Base-by-base conservation (phyloP, 2,888 invertebrate species). In the Synergus japonicus region DNA sequence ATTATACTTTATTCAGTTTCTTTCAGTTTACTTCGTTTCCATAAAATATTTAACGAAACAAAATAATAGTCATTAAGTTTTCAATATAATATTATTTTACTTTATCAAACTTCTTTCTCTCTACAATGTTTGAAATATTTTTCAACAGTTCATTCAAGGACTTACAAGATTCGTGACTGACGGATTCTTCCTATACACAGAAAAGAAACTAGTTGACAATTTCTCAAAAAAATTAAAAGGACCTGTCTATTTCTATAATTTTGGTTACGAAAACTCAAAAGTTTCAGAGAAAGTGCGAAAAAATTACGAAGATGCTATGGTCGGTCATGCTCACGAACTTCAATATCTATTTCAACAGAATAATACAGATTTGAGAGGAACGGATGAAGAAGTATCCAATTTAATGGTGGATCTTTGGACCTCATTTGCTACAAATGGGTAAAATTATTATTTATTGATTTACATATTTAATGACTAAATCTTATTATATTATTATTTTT, bases 251-350 rank as follows among this genome's bases (percentile, higher is more conserved):
- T 54, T 46, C 15, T 73, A 73, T 49, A 49, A 29, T 49, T 73
- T 73, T 37, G 49, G 46, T 15, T 73, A 73, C 37, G 46, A 29
- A 29, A 49, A 49, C 9, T 4, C 49, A 13, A 29, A 29, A 15
- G 49, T 73, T 13, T 49, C 9, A 73, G 37, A 49, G 9, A n/a
- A n/a, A 4, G 8, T 73, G 8, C 12, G 29, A 49, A 73, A n/a
- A n/a, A 9, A 73, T 37, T 54, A 54, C 29, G 69, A 15, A 46
- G 69, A 73, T 8, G 22, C 69, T 37, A 73, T 49, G 49, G 41
- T 66, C n/a, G 66, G 66, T 4, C 66, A 66, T 9, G 66, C 41
- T 43, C 43, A 66, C 1, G 66, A 58, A 81, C 82, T 22, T 67
- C 66, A 10, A 41, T 29, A 29, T 4, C 66, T 3, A 54, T 81